Evolutionary conservation across 2,888 invertebrate genomes (phyloP).

Genomic region (Drosophila nigricruria): DNA sequence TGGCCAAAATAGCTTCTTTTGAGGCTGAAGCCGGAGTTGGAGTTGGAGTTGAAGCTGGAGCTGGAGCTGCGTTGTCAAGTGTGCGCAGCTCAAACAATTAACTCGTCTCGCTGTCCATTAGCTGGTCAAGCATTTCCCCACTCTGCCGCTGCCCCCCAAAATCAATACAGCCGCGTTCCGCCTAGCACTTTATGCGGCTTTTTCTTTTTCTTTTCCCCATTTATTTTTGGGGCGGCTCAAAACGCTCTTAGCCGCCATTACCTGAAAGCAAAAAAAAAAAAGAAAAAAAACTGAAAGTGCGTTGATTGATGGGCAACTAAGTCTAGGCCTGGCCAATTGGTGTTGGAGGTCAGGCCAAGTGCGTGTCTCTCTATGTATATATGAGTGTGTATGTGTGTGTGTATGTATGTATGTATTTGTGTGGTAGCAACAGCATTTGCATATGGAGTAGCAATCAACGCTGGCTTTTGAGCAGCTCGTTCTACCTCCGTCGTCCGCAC

Average conservation of each 20-base stretch:
- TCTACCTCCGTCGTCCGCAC: slow-evolving; percentile 8
- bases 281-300: slow-evolving; percentile 75
- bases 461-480: slow-evolving; percentile 39
- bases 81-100: slow-evolving; percentile 71
- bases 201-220: slow-evolving; percentile 7
- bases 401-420: slow-evolving; percentile 27
- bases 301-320: slow-evolving; percentile 71
- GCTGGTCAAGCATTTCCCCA: slow-evolving; percentile 17
- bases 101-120: slow-evolving; percentile 76
- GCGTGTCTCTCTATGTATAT: slow-evolving; percentile 12
- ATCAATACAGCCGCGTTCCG: slow-evolving; percentile 60
- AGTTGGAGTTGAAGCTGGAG: slow-evolving; percentile 10
- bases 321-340: slow-evolving; percentile 46
- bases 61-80: slow-evolving; percentile 58
- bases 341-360: slow-evolving; percentile 66
- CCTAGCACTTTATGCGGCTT: slow-evolving; percentile 61
- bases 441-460: slow-evolving; percentile 63
- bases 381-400: slow-evolving; percentile 4
- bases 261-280: slow-evolving; percentile 51
- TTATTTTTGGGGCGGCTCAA: slow-evolving; percentile 31
- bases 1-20: slow-evolving; percentile 65
- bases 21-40: slow-evolving; percentile 10
- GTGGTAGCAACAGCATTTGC: slow-evolving; percentile 47
- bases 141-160: slow-evolving; percentile 38
- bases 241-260: slow-evolving; percentile 36